These are phyloP conservation scores for Mormyrus proboscirostris DNA, from an alignment of 2,797 vertebrate genomes.

Conservation along the genomic window DNA sequence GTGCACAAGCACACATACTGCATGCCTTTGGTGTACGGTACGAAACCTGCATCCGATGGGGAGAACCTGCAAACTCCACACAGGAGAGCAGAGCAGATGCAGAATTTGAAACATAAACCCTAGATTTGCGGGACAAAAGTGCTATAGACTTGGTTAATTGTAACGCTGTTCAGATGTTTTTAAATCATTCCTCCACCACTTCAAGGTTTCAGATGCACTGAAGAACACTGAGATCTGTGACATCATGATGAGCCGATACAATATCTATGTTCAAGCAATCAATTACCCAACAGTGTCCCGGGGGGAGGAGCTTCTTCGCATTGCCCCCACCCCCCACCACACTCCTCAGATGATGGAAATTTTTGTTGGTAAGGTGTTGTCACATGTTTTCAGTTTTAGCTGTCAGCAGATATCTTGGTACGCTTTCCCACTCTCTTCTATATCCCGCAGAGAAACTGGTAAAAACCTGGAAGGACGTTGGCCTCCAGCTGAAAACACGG, in stretches of 20 bases:
- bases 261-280: slow-evolving; percentile 74
- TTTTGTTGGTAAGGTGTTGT: slow-evolving; percentile 60
- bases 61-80: neutral
- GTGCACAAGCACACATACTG: neutral
- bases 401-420: neutral
- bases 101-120: neutral
- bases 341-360: slow-evolving; percentile 74
- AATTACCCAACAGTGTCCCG: slow-evolving; percentile 70
- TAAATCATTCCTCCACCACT: neutral
- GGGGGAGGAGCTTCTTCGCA: slow-evolving; percentile 69
- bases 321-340: slow-evolving; percentile 71
- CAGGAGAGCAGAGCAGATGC: neutral
- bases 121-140: neutral
- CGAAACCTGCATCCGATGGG: neutral
- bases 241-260: slow-evolving; percentile 64
- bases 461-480: slow-evolving; percentile 63
- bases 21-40: neutral
- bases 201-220: slow-evolving; percentile 67
- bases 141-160: neutral
- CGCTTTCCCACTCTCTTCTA: slow-evolving; percentile 4
- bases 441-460: slow-evolving; percentile 60
- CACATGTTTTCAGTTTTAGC: neutral
- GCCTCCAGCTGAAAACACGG: slow-evolving; percentile 62
- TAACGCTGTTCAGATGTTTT: neutral
- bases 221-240: slow-evolving; percentile 72